Base-by-base conservation (phyloP, 2,888 invertebrate species). In the Caenorhabditis auriculariae region DNA sequence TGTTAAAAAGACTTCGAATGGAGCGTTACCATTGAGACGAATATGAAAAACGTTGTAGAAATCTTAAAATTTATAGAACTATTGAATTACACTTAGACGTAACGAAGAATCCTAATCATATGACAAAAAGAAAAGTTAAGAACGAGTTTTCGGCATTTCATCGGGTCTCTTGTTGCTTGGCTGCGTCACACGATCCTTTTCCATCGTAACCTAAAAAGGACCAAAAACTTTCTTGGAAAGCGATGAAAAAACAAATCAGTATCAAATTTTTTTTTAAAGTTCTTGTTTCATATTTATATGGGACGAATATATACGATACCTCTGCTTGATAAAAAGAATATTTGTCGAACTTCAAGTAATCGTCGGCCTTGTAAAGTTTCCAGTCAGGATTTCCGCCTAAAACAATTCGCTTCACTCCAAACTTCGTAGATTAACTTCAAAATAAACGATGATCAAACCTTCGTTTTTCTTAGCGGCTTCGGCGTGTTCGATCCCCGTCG, bases 401-500 rank as follows among this genome's bases (percentile, higher is more conserved):
- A 63, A 15, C 29, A 23, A 58, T 50, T 72, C 60, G 39, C n/a
- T n/a, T n/a, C n/a, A n/a, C 72, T 59, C 5, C 42, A 42, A 2
- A n/a, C 29, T 19, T 47, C 45, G 39, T 73, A 72, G 23, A 58
- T n/a, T n/a, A n/a, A n/a, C n/a, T n/a, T n/a, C n/a, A n/a, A n/a
- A n/a, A n/a, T n/a, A n/a, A n/a, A n/a, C n/a, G n/a, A n/a, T n/a
- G n/a, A n/a, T n/a, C n/a, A n/a, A n/a, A 62, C 66, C 65, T 59
- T 62, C 61, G 4, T 42, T 28, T 56, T 77, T 69, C 49, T 69
- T 72, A 54, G 71, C 72, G 45, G 74, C 69, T 23, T 70, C 66
- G 19, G 79, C 78, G 56, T 79, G 77, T 54, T 79, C 78, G 56
- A 79, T 79, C 39, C 79, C 79, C 19, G 74, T 72, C 32, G 62